A percentile compares a stretch with the other conserved stretches of the same genome.
These are phyloP conservation scores for Florisuga fusca DNA, from an alignment of 2,797 vertebrate species.

Conservation along the genomic window DNA sequence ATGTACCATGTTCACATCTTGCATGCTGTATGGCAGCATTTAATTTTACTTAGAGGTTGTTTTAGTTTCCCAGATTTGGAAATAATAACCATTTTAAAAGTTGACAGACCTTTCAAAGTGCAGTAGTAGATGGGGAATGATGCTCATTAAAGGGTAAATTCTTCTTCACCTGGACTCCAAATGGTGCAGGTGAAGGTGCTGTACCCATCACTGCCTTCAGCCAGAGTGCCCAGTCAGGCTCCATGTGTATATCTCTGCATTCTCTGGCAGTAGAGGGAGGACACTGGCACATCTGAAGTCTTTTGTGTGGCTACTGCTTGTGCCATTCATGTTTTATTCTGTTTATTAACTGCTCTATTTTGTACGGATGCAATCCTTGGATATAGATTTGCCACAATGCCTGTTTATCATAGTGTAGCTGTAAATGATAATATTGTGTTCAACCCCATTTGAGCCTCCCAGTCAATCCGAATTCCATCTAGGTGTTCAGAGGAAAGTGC, in stretches of 20 bases:
- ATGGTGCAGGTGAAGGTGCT: neutral
- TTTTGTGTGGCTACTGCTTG: neutral
- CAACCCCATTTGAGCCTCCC: neutral
- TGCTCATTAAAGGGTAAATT: neutral
- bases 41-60: neutral
- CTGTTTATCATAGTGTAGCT: neutral
- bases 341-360: neutral
- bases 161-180: neutral
- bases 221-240: neutral
- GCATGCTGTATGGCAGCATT: neutral
- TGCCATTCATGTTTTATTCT: neutral
- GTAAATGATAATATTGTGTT: neutral
- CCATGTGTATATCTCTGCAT: fast-evolving
- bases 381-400: neutral
- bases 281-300: neutral
- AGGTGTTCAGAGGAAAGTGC: neutral
- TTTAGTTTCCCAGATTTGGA: neutral
- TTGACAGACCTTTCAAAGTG: neutral
- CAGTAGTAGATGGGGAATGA: neutral
- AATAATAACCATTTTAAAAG: neutral
- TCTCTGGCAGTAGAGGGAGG: neutral
- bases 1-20: neutral
- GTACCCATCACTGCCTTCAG: fast-evolving
- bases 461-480: neutral
- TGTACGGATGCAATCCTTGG: fast-evolving